Percentiles rank a stretch among this genome's conserved stretches.
Conservation (phyloP, 2,113 vertebrate species). For the Nymphicus hollandicus region DNA sequence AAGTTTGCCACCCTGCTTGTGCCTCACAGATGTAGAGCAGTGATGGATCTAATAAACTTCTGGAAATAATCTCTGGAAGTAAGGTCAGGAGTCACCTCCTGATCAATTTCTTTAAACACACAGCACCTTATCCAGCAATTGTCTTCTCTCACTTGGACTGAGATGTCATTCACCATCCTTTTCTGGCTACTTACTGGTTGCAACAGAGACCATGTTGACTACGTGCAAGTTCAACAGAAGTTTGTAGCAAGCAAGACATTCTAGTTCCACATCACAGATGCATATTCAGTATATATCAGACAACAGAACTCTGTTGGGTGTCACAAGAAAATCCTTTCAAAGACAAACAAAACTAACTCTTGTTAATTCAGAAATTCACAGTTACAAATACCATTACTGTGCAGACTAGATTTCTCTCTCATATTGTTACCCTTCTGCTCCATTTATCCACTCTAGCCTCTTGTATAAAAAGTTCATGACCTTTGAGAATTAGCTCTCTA, state of each 20-base stretch:
- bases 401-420: neutral
- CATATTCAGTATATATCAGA: conserved; percentile 44
- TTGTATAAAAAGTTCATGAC: neutral
- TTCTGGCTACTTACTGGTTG: neutral
- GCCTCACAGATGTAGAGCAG: neutral
- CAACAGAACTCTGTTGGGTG: conserved; percentile 51
- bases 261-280: conserved; percentile 33
- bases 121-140: neutral
- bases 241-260: conserved; percentile 14
- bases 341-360: conserved; percentile 56
- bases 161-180: neutral
- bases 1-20: neutral
- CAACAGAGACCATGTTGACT: neutral
- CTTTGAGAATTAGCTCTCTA: neutral
- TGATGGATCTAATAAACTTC: neutral
- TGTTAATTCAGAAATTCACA: conserved; percentile 55
- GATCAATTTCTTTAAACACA: neutral
- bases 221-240: conserved; percentile 42
- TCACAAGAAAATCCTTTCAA: conserved; percentile 62
- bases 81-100: neutral
- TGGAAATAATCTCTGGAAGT: neutral
- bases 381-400: neutral
- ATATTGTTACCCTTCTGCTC: neutral
- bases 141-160: neutral
- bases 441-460: neutral